Evolutionary conservation across 2,113 vertebrate genomes (phyloP), one percentile per base, ranked within the genome.

Genomic region (Crotalus viridis): DNA sequence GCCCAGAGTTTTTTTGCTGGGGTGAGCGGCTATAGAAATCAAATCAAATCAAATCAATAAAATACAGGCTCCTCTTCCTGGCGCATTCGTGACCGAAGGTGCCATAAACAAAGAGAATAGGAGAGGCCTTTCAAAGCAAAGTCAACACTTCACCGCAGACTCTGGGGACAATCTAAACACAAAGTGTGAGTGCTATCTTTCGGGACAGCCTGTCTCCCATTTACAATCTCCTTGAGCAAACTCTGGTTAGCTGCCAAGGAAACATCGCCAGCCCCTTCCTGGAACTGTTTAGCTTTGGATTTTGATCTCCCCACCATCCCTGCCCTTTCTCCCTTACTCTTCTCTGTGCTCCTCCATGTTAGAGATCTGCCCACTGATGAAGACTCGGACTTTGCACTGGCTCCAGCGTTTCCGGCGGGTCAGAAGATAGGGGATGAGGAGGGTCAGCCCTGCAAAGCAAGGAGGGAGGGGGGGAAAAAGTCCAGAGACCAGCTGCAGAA

Each of bases 351-450:
- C 94, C n/a, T 98, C 98, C 95, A 97, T 96, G 93, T 96, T 97
- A 4, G 96, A 91, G 22, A 97, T 94, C 0, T 97, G 94, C 55
- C 97, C 97, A 7, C 97, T 95, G 33, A 98, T 96, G 93, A 98
- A 98, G 85, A 98, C 97, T 8, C 97, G 88, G 92, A 98, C 96
- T 89, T 97, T 97, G 88, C 97, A 96, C 33, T 85, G 94, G 15
- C 90, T 95, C 98, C 98, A 98, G 24, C 95, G 94, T 90, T 97
- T 97, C 13, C 97, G 96, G 92, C 97, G 97, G 26, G 97, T 97
- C 94, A 98, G 90, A 92, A 98, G 96, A 92, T 98, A 98, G 3
- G 98, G 98, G 26, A 98, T 97, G 91, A 98, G 96, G 24, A 98
- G 97, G 1, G 98, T 98, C 92, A 98, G 96, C 61, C 98, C 98